These are phyloP conservation scores for Cyprinus carpio DNA, from an alignment of 2,113 vertebrate genomes.

Conservation along the genomic window DNA sequence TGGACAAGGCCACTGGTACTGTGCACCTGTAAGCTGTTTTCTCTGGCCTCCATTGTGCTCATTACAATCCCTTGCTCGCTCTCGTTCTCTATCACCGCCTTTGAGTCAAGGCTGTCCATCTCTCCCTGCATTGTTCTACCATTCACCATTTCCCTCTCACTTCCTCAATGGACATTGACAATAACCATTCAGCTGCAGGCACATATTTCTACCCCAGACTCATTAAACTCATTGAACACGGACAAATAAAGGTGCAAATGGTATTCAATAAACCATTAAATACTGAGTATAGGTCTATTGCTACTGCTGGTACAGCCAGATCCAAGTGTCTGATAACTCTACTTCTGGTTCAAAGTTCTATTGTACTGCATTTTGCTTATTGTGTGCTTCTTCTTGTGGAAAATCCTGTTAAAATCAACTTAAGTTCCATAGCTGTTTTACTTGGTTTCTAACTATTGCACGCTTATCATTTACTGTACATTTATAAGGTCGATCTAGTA, in stretches of 20 bases:
- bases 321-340: too few species aligned
- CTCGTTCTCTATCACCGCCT: neutral
- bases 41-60: conserved; percentile 46
- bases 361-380: too few species aligned
- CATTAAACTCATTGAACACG: conserved; percentile 53
- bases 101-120: conserved; percentile 12
- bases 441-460: too few species aligned
- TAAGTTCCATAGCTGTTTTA: too few species aligned
- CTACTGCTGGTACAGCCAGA: neutral
- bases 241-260: conserved; percentile 40
- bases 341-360: too few species aligned
- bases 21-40: conserved; percentile 45
- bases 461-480: too few species aligned
- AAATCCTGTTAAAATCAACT: too few species aligned
- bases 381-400: too few species aligned
- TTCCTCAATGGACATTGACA: conserved; percentile 33
- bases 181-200: conserved; percentile 26
- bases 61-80: conserved; percentile 15
- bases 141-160: neutral
- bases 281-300: neutral
- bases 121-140: neutral
- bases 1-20: conserved; percentile 61
- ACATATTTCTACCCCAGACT: conserved; percentile 22
- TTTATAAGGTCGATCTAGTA: too few species aligned
- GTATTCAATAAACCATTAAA: conserved; percentile 52